These are phyloP conservation scores for Pyrrhia umbra DNA, from an alignment of 2,888 invertebrate genomes.

Conservation along the genomic window DNA sequence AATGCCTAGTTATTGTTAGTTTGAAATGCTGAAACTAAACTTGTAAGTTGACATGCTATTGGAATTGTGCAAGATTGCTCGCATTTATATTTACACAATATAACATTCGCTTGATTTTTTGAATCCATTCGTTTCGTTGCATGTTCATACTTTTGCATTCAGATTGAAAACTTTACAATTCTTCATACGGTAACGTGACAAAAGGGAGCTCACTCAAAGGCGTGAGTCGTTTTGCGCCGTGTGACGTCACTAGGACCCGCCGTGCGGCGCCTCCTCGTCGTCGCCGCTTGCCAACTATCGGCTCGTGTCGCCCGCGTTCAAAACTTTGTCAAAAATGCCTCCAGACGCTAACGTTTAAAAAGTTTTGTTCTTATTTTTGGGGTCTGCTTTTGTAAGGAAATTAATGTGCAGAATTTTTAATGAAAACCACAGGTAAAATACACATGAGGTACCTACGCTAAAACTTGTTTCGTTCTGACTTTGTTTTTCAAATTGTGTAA, in stretches of 20 bases:
- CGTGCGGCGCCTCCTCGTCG: slow-evolving; percentile 5
- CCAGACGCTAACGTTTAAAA: slow-evolving; percentile 29
- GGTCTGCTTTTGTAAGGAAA: slow-evolving; percentile 29
- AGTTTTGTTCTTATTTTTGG: slow-evolving; percentile 38
- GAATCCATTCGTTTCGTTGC: slow-evolving; percentile 38
- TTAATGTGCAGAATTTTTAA: slow-evolving; percentile 16
- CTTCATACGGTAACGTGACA: slow-evolving; percentile 68
- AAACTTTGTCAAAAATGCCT: slow-evolving; percentile 51
- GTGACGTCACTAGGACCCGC: slow-evolving; percentile 51
- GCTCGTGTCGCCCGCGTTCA: slow-evolving; percentile 22
- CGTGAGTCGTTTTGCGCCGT: slow-evolving; percentile 60
- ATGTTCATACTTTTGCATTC: slow-evolving; percentile 48
- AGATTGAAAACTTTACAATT: slow-evolving; percentile 64
- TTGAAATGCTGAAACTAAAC: slow-evolving; percentile 51
- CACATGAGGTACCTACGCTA: not conserved
- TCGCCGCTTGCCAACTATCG: slow-evolving; percentile 25
- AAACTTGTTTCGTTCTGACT: not conserved
- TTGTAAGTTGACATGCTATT: slow-evolving; percentile 35
- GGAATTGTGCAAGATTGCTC: slow-evolving; percentile 54
- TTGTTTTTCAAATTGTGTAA: not conserved
- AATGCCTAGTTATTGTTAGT: too few relatives aligned
- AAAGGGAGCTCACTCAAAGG: slow-evolving; percentile 70
- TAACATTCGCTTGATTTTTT: slow-evolving; percentile 52
- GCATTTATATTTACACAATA: slow-evolving; percentile 51
- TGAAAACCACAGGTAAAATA: slow-evolving; percentile 7